phyloP scores from a whole-genome alignment of 2,113 vertebrate genomes.

The Pipa parva region DNA sequence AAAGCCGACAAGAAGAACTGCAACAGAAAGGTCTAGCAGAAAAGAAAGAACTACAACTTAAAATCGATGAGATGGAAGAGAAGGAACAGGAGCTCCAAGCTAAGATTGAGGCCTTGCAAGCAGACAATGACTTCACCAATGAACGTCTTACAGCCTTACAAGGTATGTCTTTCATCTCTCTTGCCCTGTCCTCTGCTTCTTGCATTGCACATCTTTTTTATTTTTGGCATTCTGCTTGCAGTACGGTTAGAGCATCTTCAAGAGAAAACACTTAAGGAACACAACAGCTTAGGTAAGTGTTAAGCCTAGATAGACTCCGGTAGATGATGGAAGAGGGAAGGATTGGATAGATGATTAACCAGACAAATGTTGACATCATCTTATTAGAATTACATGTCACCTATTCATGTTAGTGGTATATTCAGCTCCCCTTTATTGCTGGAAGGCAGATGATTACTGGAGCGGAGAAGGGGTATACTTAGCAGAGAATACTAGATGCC shows the following conservation, averaged over 20 bases:
- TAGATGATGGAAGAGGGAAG: background rate
- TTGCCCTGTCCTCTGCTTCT: slow-evolving; percentile 49
- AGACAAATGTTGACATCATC: no score
- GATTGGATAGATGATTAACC: no score
- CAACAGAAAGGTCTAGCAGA: slow-evolving; percentile 85
- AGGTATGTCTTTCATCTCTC: slow-evolving; percentile 63
- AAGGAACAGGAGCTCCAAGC: slow-evolving; percentile 96
- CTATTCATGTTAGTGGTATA: no score
- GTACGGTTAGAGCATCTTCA: slow-evolving; percentile 97
- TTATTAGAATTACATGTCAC: no score
- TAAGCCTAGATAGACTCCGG: slow-evolving; percentile 44
- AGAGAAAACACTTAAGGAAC: slow-evolving; percentile 96
- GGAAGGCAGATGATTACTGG: no score
- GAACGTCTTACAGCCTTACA: slow-evolving; percentile 92
- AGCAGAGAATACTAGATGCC: no score
- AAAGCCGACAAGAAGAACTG: slow-evolving; percentile 90
- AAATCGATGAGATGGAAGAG: slow-evolving; percentile 96
- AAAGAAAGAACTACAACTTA: slow-evolving; percentile 87
- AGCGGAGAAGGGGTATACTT: no score
- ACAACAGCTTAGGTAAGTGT: slow-evolving; percentile 94
- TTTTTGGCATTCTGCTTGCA: slow-evolving; percentile 82
- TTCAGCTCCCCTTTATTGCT: no score
- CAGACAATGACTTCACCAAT: slow-evolving; percentile 97
- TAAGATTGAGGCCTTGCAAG: slow-evolving; percentile 93
- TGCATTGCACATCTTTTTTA: slow-evolving; percentile 67